phyloP scores from a whole-genome alignment of 2,797 vertebrate genomes.

The Falco peregrinus region DNA sequence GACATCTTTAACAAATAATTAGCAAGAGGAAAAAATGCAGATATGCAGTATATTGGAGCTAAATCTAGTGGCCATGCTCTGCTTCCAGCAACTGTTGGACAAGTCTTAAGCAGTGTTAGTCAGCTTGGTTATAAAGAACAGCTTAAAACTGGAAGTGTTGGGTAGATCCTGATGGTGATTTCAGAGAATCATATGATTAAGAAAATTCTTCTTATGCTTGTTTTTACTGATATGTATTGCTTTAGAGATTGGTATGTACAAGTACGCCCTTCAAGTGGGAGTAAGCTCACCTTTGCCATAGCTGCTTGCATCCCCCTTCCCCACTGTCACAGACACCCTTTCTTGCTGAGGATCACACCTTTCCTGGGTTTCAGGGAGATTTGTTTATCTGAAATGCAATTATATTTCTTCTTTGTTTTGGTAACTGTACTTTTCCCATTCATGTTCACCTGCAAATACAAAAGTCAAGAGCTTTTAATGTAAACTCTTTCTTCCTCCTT shows the following conservation, averaged over 20 bases:
- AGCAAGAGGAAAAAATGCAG: neutral
- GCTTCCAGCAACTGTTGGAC: neutral
- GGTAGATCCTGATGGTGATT: neutral
- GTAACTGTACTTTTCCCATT: neutral
- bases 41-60: neutral
- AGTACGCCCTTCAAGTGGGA: neutral
- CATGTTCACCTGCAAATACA: neutral
- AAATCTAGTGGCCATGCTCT: neutral
- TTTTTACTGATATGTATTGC: neutral
- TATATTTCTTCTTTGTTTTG: neutral
- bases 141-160: neutral
- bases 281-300: neutral
- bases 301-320: neutral
- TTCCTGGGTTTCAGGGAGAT: neutral
- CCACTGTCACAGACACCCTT: neutral
- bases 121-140: neutral
- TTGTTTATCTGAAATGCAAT: neutral
- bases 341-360: neutral
- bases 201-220: neutral
- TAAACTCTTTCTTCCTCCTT: neutral
- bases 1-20: neutral
- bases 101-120: neutral
- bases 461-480: neutral
- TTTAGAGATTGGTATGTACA: neutral
- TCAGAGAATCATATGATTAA: neutral